These are phyloP conservation scores for Heliopora coerulea DNA, from an alignment of 92 coral and sea anemone genomes.

Conservation along the genomic window DNA sequence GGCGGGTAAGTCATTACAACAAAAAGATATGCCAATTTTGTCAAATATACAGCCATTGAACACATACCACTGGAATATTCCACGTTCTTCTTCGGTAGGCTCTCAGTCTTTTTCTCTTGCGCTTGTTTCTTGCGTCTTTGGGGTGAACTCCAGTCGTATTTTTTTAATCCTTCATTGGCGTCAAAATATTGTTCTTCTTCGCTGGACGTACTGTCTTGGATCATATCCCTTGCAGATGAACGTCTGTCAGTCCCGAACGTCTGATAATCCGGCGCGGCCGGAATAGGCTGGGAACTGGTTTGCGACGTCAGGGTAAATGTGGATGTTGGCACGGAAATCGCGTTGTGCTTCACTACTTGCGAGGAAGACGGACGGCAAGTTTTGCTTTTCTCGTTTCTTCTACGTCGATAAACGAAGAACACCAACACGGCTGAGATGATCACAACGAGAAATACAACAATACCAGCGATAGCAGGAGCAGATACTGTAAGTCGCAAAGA, in stretches of 20 bases:
- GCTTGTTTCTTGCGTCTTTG: neutral
- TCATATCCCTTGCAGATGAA: neutral
- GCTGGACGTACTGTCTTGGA: conserved; percentile 7
- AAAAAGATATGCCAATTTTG: too few relatives aligned
- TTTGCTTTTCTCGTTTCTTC: conserved; percentile 42
- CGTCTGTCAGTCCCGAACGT: conserved; percentile 16
- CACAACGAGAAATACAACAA: conserved; percentile 52
- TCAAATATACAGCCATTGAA: too few relatives aligned
- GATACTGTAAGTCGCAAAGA: conserved; percentile 70
- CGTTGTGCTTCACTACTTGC: conserved; percentile 22
- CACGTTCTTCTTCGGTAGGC: neutral
- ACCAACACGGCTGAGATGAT: conserved; percentile 47
- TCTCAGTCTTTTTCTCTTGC: neutral
- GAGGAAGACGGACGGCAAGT: conserved; percentile 6
- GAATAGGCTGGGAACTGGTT: conserved; percentile 17
- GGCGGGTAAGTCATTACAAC: too few relatives aligned
- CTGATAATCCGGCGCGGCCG: conserved; percentile 40
- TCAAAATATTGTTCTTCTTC: conserved; percentile 17
- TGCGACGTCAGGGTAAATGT: conserved; percentile 15
- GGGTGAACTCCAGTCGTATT: conserved; percentile 18
- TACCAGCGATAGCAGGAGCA: conserved; percentile 64
- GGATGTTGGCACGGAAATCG: conserved; percentile 22
- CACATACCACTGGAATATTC: neutral
- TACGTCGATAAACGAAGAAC: conserved; percentile 57
- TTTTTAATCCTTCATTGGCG: neutral